Base-by-base conservation (phyloP, 2,113 vertebrate species). In the Spea bombifrons region DNA sequence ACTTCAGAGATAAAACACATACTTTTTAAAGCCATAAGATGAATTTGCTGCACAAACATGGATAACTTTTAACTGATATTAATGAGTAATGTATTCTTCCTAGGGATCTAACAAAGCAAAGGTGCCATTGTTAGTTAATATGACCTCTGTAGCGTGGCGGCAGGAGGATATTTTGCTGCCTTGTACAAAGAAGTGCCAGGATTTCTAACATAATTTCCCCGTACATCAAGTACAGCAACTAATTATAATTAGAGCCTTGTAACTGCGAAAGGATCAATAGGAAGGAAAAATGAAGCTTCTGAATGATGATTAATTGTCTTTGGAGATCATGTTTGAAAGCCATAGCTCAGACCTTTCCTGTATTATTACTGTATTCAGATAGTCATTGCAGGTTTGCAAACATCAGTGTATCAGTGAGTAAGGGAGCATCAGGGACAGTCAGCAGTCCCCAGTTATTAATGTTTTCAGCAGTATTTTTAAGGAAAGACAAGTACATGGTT, bases 251-350 rank as follows among this genome's bases (percentile, higher is more conserved):
- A 80, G 53, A 73, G 65, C 52, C 65, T 80, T 67, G 78, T 74
- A 80, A 74, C 64, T 49, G 71, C 43, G 64, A 46, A 63, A 46
- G 71, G 73, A 80, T 80, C 78, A 80, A 80, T 80, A 80, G 65
- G 64, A 52, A 68, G 65, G 71, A 80, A 80, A 80, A 80, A 80
- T 80, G 78, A 64, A 68, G 53, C 65, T 71, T 68, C 47, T 74
- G 64, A 80, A 80, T 64, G 78, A 80, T 80, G 78, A 80, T 80
- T 80, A 80, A 80, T 80, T 67, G 71, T 71, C 73, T 64, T 66
- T 73, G 64, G 57, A 68, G 78, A 74, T 80, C 71, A 68, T 43
- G 64, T 80, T 68, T 73, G 78, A 80, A 80, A 80, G 68, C 78
- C 71, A 74, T 13, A 74, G 52, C 30, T 16, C 17, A 68, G 71